phyloP scores from a whole-genome alignment of 2,797 vertebrate species.

The Buceros bicornis region DNA sequence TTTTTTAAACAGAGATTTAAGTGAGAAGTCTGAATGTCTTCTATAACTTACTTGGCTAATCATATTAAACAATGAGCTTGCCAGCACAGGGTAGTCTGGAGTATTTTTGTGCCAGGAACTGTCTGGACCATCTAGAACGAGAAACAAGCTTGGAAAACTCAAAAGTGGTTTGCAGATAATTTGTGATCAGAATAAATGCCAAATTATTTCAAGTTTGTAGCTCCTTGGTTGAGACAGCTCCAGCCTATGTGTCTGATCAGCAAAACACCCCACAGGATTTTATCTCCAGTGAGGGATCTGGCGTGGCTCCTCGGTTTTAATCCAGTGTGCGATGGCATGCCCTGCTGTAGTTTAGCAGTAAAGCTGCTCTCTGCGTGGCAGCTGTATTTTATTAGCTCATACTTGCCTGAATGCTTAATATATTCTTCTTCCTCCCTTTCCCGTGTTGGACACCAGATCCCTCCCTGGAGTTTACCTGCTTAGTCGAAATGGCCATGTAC shows the following conservation, averaged over 20 bases:
- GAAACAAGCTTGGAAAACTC: background rate
- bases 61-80: background rate
- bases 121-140: background rate
- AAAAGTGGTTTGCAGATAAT: background rate
- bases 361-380: background rate
- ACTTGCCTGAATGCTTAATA: background rate
- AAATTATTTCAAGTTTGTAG: background rate
- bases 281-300: background rate
- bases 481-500: background rate
- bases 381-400: background rate
- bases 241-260: background rate
- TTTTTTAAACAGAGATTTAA: background rate
- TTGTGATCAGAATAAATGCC: background rate
- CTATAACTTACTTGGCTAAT: background rate
- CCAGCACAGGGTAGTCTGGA: background rate
- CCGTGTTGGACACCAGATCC: background rate
- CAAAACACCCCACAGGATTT: background rate
- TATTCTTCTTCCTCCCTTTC: background rate
- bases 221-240: background rate
- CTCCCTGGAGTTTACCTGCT: background rate
- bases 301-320: background rate
- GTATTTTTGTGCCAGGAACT: background rate
- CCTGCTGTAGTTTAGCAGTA: background rate
- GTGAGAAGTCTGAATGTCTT: background rate
- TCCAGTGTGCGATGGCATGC: background rate